Conservation (phyloP, 1,140 invertebrate species). For the Halesus radiatus region DNA sequence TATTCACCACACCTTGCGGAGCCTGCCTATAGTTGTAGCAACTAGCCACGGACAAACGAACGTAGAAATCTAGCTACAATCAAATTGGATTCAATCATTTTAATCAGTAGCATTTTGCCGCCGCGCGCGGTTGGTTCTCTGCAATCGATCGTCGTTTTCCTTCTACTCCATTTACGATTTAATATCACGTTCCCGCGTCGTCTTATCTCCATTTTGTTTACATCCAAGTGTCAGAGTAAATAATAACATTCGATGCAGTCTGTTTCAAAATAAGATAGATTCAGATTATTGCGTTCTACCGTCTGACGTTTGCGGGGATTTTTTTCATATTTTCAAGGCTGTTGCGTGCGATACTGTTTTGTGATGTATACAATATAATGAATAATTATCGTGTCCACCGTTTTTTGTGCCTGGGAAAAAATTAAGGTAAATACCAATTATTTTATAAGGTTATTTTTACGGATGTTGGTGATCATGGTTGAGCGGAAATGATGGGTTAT, state of each 20-base stretch:
- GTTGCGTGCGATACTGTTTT: conserved; percentile 25
- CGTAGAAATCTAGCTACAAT: conserved; percentile 20
- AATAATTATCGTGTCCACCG: neutral
- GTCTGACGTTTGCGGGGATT: conserved; percentile 10
- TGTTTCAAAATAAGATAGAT: neutral
- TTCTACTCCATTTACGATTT: neutral
- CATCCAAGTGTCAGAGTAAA: conserved; percentile 11
- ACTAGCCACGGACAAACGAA: neutral
- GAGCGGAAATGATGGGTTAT: neutral
- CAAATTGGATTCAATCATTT: conserved; percentile 5
- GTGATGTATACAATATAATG: neutral
- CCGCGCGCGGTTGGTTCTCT: conserved; percentile 20
- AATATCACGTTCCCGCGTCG: neutral
- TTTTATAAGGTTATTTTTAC: neutral
- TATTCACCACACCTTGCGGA: neutral
- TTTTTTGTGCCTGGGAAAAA: conserved; percentile 8
- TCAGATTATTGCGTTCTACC: neutral
- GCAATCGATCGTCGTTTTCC: neutral
- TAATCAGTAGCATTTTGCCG: conserved; percentile 31
- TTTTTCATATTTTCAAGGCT: conserved; percentile 18
- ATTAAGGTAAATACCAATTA: neutral
- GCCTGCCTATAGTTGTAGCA: conserved; percentile 1
- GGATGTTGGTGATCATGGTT: neutral
- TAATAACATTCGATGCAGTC: too few species aligned
- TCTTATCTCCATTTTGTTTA: conserved; percentile 21